Percentiles rank a stretch among this genome's conserved stretches.
Conservation (phyloP, 2,888 invertebrate species). For the Harpagoxenus sublaevis region DNA sequence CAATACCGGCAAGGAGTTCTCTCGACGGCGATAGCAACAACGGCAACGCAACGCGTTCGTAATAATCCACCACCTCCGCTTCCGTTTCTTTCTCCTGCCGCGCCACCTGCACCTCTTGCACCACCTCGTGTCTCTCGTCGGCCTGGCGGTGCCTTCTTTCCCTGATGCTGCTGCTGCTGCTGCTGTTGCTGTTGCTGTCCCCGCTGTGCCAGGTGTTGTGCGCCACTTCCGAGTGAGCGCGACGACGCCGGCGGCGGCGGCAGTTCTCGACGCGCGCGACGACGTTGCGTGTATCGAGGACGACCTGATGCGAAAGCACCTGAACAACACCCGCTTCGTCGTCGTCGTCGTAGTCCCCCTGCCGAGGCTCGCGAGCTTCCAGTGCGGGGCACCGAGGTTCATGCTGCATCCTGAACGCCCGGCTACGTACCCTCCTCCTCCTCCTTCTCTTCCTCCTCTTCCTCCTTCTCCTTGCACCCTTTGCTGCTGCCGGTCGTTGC, state of each 20-base stretch:
- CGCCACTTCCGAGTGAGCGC: constrained; percentile 63
- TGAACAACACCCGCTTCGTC: constrained; percentile 62
- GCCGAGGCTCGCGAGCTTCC: constrained; percentile 84
- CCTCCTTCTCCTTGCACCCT: constrained; percentile 28
- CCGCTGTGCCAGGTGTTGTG: constrained; percentile 59
- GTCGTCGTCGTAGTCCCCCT: constrained; percentile 75
- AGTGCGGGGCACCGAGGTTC: constrained; percentile 84
- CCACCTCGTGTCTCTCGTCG: constrained; percentile 47
- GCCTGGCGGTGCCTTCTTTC: constrained; percentile 27
- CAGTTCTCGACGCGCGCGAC: constrained; percentile 66
- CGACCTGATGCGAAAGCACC: constrained; percentile 75
- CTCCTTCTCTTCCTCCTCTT: constrained; percentile 32
- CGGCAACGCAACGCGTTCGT: constrained; percentile 58
- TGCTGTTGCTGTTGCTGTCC: constrained; percentile 47
- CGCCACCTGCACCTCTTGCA: constrained; percentile 71
- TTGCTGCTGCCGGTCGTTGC: constrained; percentile 48
- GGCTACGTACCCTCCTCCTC: constrained; percentile 64
- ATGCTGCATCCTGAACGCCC: constrained; percentile 85
- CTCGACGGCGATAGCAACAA: constrained; percentile 47
- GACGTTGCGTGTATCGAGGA: constrained; percentile 66
- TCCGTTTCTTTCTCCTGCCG: constrained; percentile 69
- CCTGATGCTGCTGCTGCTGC: constrained; percentile 32
- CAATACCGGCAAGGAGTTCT: constrained; percentile 53
- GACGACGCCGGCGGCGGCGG: constrained; percentile 61
- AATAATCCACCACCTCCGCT: constrained; percentile 65